Evolutionary conservation across 2,113 vertebrate genomes (phyloP), one percentile per base, ranked within the genome.

Genomic region (Proteles cristata): DNA sequence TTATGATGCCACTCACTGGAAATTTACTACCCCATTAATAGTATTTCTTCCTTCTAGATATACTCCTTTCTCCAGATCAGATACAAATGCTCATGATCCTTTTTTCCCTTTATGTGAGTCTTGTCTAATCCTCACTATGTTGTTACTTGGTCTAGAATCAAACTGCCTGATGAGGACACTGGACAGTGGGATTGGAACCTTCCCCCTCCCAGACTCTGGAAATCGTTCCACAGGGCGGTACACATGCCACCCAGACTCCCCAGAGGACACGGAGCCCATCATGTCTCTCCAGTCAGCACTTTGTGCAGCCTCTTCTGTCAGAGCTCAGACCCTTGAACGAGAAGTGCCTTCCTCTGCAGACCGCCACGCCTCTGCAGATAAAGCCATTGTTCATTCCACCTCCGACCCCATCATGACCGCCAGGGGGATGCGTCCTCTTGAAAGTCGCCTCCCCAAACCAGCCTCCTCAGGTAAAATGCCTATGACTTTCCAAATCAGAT

Each of bases 171-270:
- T 99, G 99, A 99, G 99, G 98, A 99, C 99, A 0, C 92, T 99
- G 98, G 99, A 99, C 99, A 99, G 99, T 0, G 99, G 99, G n/a
- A 99, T 99, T 11, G 99, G 99, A 95, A 99, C 99, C 92, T 99
- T 99, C 96, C 99, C 99, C 4, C 99, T 99, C 87, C 99, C 99
- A 0, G 99, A 99, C 96, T 99, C 99, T 0, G 99, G 99, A 94
- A 99, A 95, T 88, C 99, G 99, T 23, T 98, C 98, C 15, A 73
- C 97, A 0, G 98, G 98, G 81, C 98, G 99, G 31, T 99, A 99
- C 77, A 0, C 98, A 28, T 98, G 99, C 79, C 99, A 99, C 92
- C 98, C 99, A 28, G 99, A 99, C 14, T 97, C 99, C 89, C 61
- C 98, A 35, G 97, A 98, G 15, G 99, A 98, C 88, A 50, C 80